Base-by-base conservation (phyloP, 2,888 invertebrate genomes). In the Cataglyphis altisquamis region DNA sequence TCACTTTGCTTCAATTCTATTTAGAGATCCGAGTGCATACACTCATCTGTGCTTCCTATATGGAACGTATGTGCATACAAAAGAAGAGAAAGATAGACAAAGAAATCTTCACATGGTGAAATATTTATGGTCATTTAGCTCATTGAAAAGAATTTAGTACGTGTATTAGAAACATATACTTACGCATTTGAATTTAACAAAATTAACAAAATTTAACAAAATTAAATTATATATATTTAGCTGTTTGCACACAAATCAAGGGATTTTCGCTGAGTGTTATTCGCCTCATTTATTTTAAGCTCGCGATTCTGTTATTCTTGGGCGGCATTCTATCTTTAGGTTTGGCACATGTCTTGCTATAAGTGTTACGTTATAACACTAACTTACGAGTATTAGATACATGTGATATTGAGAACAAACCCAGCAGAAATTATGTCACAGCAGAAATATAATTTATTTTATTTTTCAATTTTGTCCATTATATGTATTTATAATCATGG, bases 231-330 rank as follows among this genome's bases (percentile, higher is more conserved):
- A 39, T 15, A 41, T 41, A 41, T 57, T 67, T 57, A 77, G 15
- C 6, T 64, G 3, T 39, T 25, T n/a, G 10, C 36, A 64, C 36
- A 41, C 10, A 52, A 52, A 52, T 52, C 81, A 60, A 64, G 77
- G 55, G 78, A 83, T 88, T 80, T 82, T 66, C 81, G 63, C 80
- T 32, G 80, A 80, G 80, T 87, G 89, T 86, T 89, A 83, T 84
- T 84, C 84, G 74, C 73, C 60, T 64, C 73, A 60, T 62, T 67
- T 90, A 90, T 90, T 89, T 86, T 68, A 39, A 83, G 66, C 70
- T 72, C 67, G 90, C 87, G 29, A 90, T 87, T 89, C 82, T 48
- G 90, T 80, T 90, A 90, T 90, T 89, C 85, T 90, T 90, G 84
- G 87, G 57, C 60, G 15, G 73, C 68, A 73, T 70, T 89, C 90